phyloP scores from a whole-genome alignment of 2,888 invertebrate species.

The Tyria jacobaeae region DNA sequence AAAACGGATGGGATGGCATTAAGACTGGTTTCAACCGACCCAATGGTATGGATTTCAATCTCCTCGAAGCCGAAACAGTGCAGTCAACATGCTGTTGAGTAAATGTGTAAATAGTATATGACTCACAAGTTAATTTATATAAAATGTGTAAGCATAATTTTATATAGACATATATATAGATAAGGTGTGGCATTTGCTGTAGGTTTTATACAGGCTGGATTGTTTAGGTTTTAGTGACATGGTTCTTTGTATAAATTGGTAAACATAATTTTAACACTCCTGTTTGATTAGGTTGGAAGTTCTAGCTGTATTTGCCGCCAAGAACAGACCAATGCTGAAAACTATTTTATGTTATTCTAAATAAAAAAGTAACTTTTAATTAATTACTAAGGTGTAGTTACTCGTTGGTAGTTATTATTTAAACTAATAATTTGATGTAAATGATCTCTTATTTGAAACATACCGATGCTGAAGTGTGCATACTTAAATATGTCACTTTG shows the following conservation, averaged over 20 bases:
- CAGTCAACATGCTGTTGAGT: slow-evolving; percentile 94
- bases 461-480: neutral
- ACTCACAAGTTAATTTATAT: slow-evolving; percentile 53
- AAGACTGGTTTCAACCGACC: slow-evolving; percentile 96
- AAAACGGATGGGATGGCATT: slow-evolving; percentile 99
- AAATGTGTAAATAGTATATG: slow-evolving; percentile 43
- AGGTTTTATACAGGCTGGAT: slow-evolving; percentile 12
- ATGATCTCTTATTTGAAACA: neutral
- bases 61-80: slow-evolving; percentile 96
- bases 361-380: too few relatives aligned
- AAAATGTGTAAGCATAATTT: slow-evolving; percentile 68
- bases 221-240: neutral
- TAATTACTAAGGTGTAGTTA: too few relatives aligned
- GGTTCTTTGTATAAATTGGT: neutral
- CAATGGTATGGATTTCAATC: slow-evolving; percentile 93
- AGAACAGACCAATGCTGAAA: too few relatives aligned
- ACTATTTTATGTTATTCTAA: too few relatives aligned
- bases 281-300: neutral
- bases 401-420: neutral
- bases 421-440: neutral
- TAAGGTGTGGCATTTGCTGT: slow-evolving; percentile 34
- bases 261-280: too few relatives aligned
- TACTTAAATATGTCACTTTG: neutral
- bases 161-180: slow-evolving; percentile 46
- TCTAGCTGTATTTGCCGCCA: too few relatives aligned